Conservation (phyloP, 1,140 invertebrate genomes). For the Palaemon carinicauda region DNA sequence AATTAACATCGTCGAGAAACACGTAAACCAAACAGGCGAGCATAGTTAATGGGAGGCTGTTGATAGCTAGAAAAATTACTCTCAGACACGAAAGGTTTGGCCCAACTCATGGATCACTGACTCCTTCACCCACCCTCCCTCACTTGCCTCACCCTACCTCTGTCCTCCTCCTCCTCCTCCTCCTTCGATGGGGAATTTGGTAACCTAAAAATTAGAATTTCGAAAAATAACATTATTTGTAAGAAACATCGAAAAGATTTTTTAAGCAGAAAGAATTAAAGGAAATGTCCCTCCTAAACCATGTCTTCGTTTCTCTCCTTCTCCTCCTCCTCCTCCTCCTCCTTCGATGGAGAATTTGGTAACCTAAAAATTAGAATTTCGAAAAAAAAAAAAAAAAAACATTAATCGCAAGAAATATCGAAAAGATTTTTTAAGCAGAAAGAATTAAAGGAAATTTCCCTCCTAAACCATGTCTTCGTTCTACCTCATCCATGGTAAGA, state of each 20-base stretch:
- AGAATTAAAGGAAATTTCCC: not conserved
- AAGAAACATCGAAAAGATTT: no score
- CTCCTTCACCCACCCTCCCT: not conserved
- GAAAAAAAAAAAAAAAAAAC: not conserved
- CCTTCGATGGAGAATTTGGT: not conserved
- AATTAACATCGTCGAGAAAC: conserved; percentile 5
- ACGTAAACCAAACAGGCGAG: conserved; percentile 26
- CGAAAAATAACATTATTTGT: no score
- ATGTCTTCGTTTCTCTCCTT: not conserved
- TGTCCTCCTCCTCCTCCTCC: not conserved
- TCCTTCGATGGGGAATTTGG: not conserved
- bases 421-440: not conserved
- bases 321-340: not conserved
- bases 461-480: no score
- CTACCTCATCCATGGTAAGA: not conserved
- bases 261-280: no score
- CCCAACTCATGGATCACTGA: not conserved
- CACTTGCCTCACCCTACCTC: not conserved
- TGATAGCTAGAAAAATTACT: conserved; percentile 31
- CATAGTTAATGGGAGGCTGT: conserved; percentile 17
- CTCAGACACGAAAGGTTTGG: not conserved
- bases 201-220: no score
- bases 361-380: not conserved
- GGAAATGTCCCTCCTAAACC: no score
- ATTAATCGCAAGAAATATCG: not conserved